These are phyloP conservation scores for Trichechus manatus DNA, from an alignment of 2,113 vertebrate genomes.

Conservation along the genomic window DNA sequence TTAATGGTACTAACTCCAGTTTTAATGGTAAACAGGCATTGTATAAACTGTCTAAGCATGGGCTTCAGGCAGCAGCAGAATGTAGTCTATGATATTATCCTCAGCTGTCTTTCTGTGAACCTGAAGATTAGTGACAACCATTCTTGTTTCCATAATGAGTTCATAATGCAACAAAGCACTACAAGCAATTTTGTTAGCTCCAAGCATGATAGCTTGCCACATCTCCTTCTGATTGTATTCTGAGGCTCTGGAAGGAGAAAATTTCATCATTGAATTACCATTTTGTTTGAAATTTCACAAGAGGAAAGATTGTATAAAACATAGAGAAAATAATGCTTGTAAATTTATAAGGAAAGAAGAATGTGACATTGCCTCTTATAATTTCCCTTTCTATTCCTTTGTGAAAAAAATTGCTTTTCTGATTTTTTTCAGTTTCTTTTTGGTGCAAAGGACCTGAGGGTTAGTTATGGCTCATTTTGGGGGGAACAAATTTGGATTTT, in stretches of 20 bases:
- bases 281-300: slow-evolving; percentile 56
- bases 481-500: neutral
- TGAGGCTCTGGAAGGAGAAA: neutral
- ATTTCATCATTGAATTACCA: neutral
- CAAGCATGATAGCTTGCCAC: neutral
- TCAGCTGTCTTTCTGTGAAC: slow-evolving; percentile 27
- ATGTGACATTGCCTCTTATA: slow-evolving; percentile 27
- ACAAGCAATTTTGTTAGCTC: neutral
- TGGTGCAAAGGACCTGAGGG: neutral
- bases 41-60: neutral
- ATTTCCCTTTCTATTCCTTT: neutral
- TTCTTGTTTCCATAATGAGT: slow-evolving; percentile 46
- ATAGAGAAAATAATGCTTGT: slow-evolving; percentile 22
- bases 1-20: slow-evolving; percentile 50
- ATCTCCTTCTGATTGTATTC: neutral
- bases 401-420: slow-evolving; percentile 21
- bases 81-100: neutral
- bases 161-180: neutral
- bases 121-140: slow-evolving; percentile 28
- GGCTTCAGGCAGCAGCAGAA: neutral
- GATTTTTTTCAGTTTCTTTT: neutral
- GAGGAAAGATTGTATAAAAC: slow-evolving; percentile 22
- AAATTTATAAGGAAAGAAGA: slow-evolving; percentile 31
- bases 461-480: neutral
- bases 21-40: slow-evolving; percentile 42